phyloP scores from a whole-genome alignment of 2,113 vertebrate species.

The Mixornis gularis region DNA sequence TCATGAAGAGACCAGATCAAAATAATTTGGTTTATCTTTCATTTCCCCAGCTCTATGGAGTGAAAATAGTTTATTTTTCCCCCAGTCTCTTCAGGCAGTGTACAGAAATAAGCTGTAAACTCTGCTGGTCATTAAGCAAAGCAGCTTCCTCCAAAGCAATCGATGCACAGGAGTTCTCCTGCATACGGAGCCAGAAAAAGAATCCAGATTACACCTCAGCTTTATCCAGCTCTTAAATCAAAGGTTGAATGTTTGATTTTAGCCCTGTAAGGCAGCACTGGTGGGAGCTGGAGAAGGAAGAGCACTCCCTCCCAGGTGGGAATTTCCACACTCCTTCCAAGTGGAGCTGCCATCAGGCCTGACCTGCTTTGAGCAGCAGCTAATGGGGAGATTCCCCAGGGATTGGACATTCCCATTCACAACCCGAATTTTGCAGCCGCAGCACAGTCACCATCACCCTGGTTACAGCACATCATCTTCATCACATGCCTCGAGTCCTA shows the following conservation, averaged over 20 bases:
- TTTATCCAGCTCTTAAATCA: background rate
- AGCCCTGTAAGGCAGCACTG: too few relatives aligned
- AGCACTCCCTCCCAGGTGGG: background rate
- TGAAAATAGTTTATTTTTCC: background rate
- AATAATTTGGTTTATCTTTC: background rate
- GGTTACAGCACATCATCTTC: background rate
- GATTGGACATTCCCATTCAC: background rate
- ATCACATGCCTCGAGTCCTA: accelerated
- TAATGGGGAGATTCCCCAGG: background rate
- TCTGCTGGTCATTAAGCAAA: background rate
- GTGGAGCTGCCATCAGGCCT: background rate
- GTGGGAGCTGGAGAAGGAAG: background rate
- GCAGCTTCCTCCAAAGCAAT: background rate
- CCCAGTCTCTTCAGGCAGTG: background rate
- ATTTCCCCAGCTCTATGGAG: background rate
- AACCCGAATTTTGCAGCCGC: accelerated
- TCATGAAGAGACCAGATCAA: background rate
- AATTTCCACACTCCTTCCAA: accelerated
- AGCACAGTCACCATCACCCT: accelerated
- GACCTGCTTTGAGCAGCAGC: background rate
- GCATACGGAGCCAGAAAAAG: background rate
- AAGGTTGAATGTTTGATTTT: background rate
- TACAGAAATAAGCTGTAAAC: background rate
- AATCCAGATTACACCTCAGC: background rate
- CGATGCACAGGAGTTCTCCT: background rate